Evolutionary conservation across 2,113 vertebrate species (phyloP).

Genomic region (Lasiurus cinereus): DNA sequence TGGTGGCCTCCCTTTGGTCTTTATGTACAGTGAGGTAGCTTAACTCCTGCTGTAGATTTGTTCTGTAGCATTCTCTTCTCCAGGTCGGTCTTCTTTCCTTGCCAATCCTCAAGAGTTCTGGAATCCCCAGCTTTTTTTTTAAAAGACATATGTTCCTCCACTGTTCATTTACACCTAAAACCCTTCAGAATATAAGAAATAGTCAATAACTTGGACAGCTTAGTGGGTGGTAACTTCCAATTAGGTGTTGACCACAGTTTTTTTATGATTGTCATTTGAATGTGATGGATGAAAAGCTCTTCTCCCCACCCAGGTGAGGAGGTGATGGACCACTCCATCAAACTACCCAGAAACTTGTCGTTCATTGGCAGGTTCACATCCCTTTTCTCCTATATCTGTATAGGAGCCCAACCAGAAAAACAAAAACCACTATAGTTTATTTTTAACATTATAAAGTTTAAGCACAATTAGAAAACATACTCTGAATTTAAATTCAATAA

Average conservation of each 20-base stretch:
- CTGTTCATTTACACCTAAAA: not conserved
- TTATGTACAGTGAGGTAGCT: slow-evolving; percentile 47
- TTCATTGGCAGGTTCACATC: not conserved
- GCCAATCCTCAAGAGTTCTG: slow-evolving; percentile 30
- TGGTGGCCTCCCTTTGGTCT: slow-evolving; percentile 72
- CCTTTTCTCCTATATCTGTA: not conserved
- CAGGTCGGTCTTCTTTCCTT: slow-evolving; percentile 19
- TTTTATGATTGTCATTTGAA: slow-evolving; percentile 47
- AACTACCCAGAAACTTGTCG: not conserved
- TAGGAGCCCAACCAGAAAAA: not conserved
- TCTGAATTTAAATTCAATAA: slow-evolving; percentile 47
- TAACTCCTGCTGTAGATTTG: slow-evolving; percentile 38
- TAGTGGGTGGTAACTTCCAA: not conserved
- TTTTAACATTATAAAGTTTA: slow-evolving; percentile 14
- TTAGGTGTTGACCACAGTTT: not conserved
- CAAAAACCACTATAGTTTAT: not conserved
- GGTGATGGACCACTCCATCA: not conserved
- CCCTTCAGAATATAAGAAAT: slow-evolving; percentile 38
- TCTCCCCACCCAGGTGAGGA: not conserved
- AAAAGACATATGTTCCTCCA: not conserved
- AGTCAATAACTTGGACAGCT: not conserved
- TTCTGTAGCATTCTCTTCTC: not conserved
- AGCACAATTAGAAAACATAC: not conserved
- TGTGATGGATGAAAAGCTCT: slow-evolving; percentile 18
- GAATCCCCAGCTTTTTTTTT: not conserved